Evolutionary conservation across 2,113 vertebrate species (phyloP), one percentile per base, ranked within the genome.

Genomic region (Rana temporaria): DNA sequence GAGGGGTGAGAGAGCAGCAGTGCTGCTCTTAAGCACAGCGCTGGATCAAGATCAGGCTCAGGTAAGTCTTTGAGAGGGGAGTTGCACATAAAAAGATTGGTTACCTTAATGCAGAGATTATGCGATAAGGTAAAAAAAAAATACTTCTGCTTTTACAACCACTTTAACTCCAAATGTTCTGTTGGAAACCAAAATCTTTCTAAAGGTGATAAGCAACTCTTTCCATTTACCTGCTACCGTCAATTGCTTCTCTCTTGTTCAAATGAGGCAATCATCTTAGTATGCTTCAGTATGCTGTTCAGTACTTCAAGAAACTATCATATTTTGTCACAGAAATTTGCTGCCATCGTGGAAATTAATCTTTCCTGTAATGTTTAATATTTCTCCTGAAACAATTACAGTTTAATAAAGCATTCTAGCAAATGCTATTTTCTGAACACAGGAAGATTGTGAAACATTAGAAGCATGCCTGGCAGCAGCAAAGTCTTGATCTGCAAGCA

Each of bases 181-280:
- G 42, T 12, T 14, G 8, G 12, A 12, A 48, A 48, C 42, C 42
- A 11, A 48, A 48, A 48, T 65, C 63, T 79, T 67, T 79, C 57
- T 62, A 73, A 48, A 71, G 86, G 70, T 70, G 70, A 84, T 88
- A 86, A 83, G 81, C 55, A 86, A 57, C 88, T 57, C 83, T 88
- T 78, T 32, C 74, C 85, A 87, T 78, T 75, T 66, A 86, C 30
- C 67, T 78, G 84, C 70, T 62, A 26, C 14, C 79, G 86, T 85
- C 85, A 87, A 86, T 87, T 63, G 66, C 66, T 66, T 63, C 20
- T 34, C 75, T 4, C 30, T 71, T 65, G n/a, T 64, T 79, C 63
- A 78, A 86, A 87, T 86, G 90, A 74, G 7, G 2, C 66, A 77
- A 86, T 75, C n/a, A 62, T 68, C 68, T 77, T 85, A 26, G 30